These are phyloP conservation scores for Lithophane leautieri DNA, from an alignment of 2,888 invertebrate species.

Conservation along the genomic window DNA sequence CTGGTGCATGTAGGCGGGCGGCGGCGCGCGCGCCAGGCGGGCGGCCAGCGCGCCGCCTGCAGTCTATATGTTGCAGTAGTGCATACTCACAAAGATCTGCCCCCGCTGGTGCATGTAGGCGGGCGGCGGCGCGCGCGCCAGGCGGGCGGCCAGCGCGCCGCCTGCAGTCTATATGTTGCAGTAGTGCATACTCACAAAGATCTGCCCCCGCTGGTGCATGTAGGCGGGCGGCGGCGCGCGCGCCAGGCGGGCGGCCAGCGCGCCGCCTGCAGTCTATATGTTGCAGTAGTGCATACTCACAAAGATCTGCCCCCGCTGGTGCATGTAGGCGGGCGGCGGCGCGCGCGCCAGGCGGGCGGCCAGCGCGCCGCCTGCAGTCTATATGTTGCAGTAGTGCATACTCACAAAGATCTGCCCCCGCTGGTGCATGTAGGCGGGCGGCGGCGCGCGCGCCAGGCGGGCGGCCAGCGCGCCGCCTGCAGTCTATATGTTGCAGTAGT, in stretches of 20 bases:
- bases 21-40: too few relatives aligned
- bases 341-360: conserved; percentile 79
- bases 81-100: conserved; percentile 69
- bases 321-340: conserved; percentile 71
- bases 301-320: conserved; percentile 74
- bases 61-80: too few relatives aligned
- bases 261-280: too few relatives aligned
- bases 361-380: too few relatives aligned
- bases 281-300: conserved; percentile 38
- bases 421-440: conserved; percentile 71
- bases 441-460: too few relatives aligned
- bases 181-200: conserved; percentile 66
- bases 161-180: too few relatives aligned
- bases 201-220: conserved; percentile 70
- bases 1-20: conserved; percentile 71
- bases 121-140: conserved; percentile 75
- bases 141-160: conserved; percentile 89
- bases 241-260: too few relatives aligned
- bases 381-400: too few relatives aligned
- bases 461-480: too few relatives aligned
- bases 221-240: conserved; percentile 73
- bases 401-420: conserved; percentile 73
- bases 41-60: too few relatives aligned
- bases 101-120: conserved; percentile 71
- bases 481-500: too few relatives aligned